Evolutionary conservation across 1,140 invertebrate genomes (phyloP), one percentile per base, ranked within the genome.

Genomic region (Drosophila persimilis): DNA sequence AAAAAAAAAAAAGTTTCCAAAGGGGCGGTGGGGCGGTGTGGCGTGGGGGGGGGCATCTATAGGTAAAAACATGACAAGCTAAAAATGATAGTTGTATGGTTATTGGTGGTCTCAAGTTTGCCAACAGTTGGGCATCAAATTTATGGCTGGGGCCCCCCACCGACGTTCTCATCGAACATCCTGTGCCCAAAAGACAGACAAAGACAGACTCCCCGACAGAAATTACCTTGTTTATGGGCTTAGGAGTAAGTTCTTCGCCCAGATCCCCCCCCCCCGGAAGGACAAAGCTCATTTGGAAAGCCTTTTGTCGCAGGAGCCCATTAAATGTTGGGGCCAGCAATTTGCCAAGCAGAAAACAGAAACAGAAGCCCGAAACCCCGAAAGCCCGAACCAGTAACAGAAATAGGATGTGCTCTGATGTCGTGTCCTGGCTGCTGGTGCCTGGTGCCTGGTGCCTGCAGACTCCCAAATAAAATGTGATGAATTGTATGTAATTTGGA

Each of bases 401-500:
- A 52, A 44, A 51, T 44, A 39, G 53, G 15, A 45, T 24, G 41
- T 13, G 39, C 7, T 48, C 8, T 39, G 35, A 8, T 61, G 56
- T 63, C 59, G 45, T 64, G 50, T 81, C 70, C 73, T 58, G 70
- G 62, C 56, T 81, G 72, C 9, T 35, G 31, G 9, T 3, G 15
- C 15, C 15, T 15, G 15, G 15, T 39, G 20, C 22, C 22, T 24
- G 22, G 22, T 5, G 24, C 8, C 29, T 31, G 29, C 74, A 77
- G 65, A 74, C 63, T 50, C 65, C 64, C 78, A 83, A 88, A 88
- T 88, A 78, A 89, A 89, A 89, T 89, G 80, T 89, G 85, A 89
- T 89, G 85, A 89, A 89, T 89, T 89, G 85, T 89, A 78, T 85
- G 85, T 89, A 89, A 89, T 89, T 89, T 89, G 63, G 63, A 65